Base-by-base conservation (phyloP, 1,140 invertebrate genomes). In the Nephila pilipes region DNA sequence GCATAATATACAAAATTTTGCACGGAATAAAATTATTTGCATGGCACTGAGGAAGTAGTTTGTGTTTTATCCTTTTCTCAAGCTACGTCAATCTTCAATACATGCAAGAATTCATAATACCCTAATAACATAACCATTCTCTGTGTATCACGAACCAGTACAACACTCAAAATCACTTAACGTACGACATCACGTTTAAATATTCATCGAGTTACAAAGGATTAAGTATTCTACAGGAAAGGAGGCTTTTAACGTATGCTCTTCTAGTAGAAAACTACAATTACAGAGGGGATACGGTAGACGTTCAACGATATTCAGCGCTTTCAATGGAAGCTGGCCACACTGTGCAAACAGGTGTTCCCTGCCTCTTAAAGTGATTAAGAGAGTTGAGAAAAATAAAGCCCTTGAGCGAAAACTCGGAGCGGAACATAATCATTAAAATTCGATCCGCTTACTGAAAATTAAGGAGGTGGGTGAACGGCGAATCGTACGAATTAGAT, bases 351-450 rank as follows among this genome's bases (percentile, higher is more conserved):
- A 90, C 69, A 90, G 85, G 58, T 87, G 85, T 69, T 22, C 16
- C 16, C 58, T 22, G 57, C 55, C 60, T 88, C 63, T 88, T 69
- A 88, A 87, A 88, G 58, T 32, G n/a, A 22, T 29, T 55, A 25
- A 58, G 16, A 54, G 36, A 65, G 29, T 25, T 25, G 25, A 75
- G 36, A 63, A 75, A 88, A 88, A 69, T 88, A 54, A 88, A 88
- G 58, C 57, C 14, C 85, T 55, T 55, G 63, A 46, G 54, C 16
- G 63, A 25, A 54, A 36, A 36, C 58, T 87, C 58, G 58, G 25
- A 29, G 80, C 20, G 46, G 65, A 36, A 57, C 88, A 90, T 79
- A 90, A 90, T 90, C 54, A 90, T 90, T 90, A 90, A 90, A 57
- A 80, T 90, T 90, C 88, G 75, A 90, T 90, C 65, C 69, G 36